These are phyloP conservation scores for Homarus gammarus DNA, from an alignment of 2,888 invertebrate species.

Conservation along the genomic window DNA sequence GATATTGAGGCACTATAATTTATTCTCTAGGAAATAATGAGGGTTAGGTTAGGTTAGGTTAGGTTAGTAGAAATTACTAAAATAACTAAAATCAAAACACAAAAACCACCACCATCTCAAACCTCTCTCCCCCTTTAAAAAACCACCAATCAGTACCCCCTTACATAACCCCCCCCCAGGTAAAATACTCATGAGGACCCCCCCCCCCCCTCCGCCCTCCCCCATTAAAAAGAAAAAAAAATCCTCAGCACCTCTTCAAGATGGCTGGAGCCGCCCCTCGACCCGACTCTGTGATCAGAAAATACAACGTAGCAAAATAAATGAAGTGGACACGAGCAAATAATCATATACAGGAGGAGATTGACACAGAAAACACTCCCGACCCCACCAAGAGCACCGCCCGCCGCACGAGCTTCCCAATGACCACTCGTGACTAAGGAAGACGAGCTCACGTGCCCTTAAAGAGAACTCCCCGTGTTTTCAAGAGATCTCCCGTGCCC, in stretches of 20 bases:
- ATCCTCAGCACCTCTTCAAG: not conserved
- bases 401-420: not conserved
- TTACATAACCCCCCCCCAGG: too few species aligned
- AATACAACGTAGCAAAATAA: conserved; percentile 13
- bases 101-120: too few species aligned
- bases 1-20: too few species aligned
- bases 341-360: not conserved
- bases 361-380: not conserved
- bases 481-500: not conserved
- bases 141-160: too few species aligned
- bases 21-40: too few species aligned
- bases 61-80: too few species aligned
- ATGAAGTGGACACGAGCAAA: conserved; percentile 11
- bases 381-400: too few species aligned
- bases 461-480: not conserved
- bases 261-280: not conserved
- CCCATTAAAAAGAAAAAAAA: not conserved
- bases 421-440: not conserved
- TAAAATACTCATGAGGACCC: too few species aligned
- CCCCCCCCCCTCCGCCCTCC: not conserved
- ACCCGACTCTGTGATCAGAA: not conserved
- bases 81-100: too few species aligned
- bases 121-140: too few species aligned
- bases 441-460: not conserved
- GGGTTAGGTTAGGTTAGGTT: too few species aligned